Evolutionary conservation across 2,797 vertebrate genomes (phyloP).

Genomic region (Podargus strigoides): DNA sequence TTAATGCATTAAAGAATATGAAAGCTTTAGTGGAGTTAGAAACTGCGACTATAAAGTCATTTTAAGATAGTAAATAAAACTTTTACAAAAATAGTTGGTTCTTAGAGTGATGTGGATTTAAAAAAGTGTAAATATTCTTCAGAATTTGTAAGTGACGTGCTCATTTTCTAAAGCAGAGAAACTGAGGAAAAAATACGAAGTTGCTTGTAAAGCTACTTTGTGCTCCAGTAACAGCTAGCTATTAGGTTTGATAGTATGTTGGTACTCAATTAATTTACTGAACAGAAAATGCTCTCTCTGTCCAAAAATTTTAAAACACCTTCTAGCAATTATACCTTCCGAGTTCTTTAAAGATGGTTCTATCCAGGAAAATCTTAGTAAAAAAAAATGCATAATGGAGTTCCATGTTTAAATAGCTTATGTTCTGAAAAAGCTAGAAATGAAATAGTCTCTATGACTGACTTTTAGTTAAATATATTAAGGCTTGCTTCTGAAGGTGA

Average conservation of each 20-base stretch:
- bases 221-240: neutral
- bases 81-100: neutral
- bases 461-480: no score
- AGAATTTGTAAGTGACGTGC: neutral
- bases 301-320: neutral
- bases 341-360: neutral
- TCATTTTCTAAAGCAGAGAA: neutral
- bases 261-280: neutral
- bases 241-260: neutral
- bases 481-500: neutral
- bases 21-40: neutral
- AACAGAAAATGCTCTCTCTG: neutral
- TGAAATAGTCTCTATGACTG: no score
- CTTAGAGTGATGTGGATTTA: neutral
- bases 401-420: neutral
- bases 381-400: neutral
- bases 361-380: neutral
- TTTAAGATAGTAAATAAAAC: neutral
- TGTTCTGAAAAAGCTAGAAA: neutral
- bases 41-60: neutral
- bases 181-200: neutral
- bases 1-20: neutral
- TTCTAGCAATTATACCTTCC: neutral
- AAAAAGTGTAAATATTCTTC: neutral
- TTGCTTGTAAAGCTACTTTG: neutral